phyloP scores from a whole-genome alignment of 2,797 vertebrate genomes.

The Taenioides sp. region DNA sequence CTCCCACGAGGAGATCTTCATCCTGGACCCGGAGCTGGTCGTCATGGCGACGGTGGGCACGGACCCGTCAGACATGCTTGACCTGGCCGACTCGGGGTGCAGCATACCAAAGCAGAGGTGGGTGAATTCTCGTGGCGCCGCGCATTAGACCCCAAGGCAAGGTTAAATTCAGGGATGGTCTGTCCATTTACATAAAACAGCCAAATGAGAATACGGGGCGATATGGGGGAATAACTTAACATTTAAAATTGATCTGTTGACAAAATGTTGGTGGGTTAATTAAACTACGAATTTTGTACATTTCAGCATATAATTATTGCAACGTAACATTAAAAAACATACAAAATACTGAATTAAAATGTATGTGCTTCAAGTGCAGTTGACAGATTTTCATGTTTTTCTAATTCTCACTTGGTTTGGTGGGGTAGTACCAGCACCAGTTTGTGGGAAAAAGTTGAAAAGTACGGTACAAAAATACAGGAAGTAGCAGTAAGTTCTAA shows the following conservation, averaged over 20 bases:
- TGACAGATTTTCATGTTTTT: too few species aligned
- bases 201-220: not conserved
- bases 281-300: not conserved
- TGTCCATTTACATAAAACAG: not conserved
- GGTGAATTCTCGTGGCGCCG: constrained; percentile 5
- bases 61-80: constrained; percentile 57
- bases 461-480: too few species aligned
- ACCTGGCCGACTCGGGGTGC: constrained; percentile 40
- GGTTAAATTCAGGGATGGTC: not conserved
- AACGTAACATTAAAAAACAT: not conserved
- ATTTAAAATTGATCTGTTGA: not conserved
- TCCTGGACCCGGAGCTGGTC: constrained; percentile 87
- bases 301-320: not conserved
- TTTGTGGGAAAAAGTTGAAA: too few species aligned
- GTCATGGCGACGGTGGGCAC: constrained; percentile 77
- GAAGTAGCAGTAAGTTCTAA: too few species aligned
- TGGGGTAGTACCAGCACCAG: too few species aligned
- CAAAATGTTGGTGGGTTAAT: not conserved
- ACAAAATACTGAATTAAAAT: too few species aligned
- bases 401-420: too few species aligned
- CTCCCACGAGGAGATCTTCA: constrained; percentile 87
- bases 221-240: not conserved
- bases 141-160: not conserved
- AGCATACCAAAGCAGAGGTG: constrained; percentile 39
- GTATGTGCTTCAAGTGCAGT: too few species aligned